A percentile compares a stretch with the other conserved stretches of the same genome.
phyloP scores from a whole-genome alignment of 2,797 vertebrate genomes.

The Hyperoplus lanceolatus region DNA sequence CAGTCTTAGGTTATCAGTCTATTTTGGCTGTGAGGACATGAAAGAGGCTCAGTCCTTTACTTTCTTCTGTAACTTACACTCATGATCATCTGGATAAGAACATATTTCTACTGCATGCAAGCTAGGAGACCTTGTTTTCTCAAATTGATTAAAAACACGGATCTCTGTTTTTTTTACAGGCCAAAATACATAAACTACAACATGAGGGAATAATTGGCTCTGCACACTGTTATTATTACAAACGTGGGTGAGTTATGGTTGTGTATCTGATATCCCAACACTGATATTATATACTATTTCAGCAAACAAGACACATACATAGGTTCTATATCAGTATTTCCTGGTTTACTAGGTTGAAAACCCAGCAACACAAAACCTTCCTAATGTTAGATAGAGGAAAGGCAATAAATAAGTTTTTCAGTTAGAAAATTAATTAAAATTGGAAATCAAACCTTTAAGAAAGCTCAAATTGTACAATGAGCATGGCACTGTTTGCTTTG shows the following conservation, averaged over 20 bases:
- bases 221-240: conserved; percentile 15
- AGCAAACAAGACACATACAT: conserved; percentile 3
- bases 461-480: conserved; percentile 7
- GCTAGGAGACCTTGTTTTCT: conserved; percentile 11
- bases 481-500: conserved; percentile 18
- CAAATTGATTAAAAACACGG: conserved; percentile 1
- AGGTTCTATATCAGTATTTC: conserved; percentile 6
- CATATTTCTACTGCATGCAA: background rate
- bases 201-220: conserved; percentile 47
- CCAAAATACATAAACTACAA: conserved; percentile 61
- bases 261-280: conserved; percentile 24
- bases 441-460: background rate
- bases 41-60: background rate
- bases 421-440: background rate
- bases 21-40: background rate
- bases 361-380: background rate
- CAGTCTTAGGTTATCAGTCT: background rate
- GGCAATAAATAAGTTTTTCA: background rate
- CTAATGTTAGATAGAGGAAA: background rate
- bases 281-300: conserved; percentile 1
- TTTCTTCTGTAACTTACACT: background rate
- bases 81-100: background rate
- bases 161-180: conserved; percentile 16
- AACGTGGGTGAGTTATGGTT: conserved; percentile 21
- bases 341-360: background rate